Conservation (phyloP, 2,113 vertebrate genomes). For the Chascanopsetta lugubris region DNA sequence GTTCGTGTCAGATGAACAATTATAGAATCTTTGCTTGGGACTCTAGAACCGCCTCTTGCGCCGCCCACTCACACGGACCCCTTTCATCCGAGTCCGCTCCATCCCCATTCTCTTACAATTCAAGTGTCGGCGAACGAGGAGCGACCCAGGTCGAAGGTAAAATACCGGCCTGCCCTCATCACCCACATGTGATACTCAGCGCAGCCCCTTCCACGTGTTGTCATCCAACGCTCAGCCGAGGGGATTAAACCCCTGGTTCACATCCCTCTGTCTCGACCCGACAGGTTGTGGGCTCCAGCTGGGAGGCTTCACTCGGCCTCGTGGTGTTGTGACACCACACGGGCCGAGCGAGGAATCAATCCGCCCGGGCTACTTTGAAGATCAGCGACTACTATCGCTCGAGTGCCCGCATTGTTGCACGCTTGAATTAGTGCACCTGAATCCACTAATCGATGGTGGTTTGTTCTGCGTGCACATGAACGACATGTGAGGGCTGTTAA, state of each 20-base stretch:
- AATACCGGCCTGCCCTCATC: conserved; percentile 69
- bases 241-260: conserved; percentile 60
- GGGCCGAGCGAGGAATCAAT: conserved; percentile 58
- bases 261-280: conserved; percentile 53
- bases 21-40: too few species aligned
- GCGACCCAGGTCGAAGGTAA: conserved; percentile 27
- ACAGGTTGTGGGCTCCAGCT: conserved; percentile 67
- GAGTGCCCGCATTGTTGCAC: conserved; percentile 70
- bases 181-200: conserved; percentile 71
- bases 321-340: conserved; percentile 65
- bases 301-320: conserved; percentile 63
- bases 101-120: conserved; percentile 21
- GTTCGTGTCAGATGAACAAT: too few species aligned
- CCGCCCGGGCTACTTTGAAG: conserved; percentile 68
- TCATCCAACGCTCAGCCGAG: conserved; percentile 61
- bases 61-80: not conserved
- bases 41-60: too few species aligned
- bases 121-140: conserved; percentile 45
- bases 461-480: conserved; percentile 52
- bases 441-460: conserved; percentile 70
- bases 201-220: conserved; percentile 67
- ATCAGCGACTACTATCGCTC: conserved; percentile 62
- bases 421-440: conserved; percentile 76
- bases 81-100: conserved; percentile 1
- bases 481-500: conserved; percentile 57